Percentiles rank a stretch among this genome's conserved stretches.
Evolutionary conservation across 2,888 invertebrate genomes (phyloP).

Genomic region (Allygus modestus): DNA sequence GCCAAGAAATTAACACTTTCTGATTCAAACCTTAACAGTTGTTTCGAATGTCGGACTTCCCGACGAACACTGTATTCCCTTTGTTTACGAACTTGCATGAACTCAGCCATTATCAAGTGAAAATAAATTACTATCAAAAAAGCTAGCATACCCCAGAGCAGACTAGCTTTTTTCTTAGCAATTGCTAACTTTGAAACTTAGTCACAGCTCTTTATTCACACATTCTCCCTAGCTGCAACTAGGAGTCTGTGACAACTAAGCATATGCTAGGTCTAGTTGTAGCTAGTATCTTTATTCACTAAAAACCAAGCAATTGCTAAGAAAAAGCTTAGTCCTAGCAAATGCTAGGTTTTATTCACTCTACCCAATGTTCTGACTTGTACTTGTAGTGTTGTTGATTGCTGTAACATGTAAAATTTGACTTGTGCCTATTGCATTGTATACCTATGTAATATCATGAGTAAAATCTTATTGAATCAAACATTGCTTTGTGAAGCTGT

Average conservation of each 20-base stretch:
- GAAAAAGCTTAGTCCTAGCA: constrained; percentile 42
- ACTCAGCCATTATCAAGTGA: background rate
- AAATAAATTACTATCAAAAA: background rate
- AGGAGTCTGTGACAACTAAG: background rate
- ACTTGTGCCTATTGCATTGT: too few species aligned
- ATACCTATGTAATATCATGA: too few species aligned
- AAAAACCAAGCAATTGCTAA: constrained; percentile 26
- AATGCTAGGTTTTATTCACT: constrained; percentile 41
- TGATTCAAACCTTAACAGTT: constrained; percentile 36
- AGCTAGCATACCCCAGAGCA: constrained; percentile 12
- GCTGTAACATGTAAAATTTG: too few species aligned
- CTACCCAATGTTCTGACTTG: constrained; percentile 1
- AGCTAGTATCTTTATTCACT: constrained; percentile 18
- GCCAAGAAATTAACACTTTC: constrained; percentile 31
- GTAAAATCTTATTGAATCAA: too few species aligned
- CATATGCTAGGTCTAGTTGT: background rate
- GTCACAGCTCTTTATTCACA: constrained; percentile 27
- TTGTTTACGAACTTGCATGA: background rate
- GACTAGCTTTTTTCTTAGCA: constrained; percentile 13
- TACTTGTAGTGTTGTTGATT: too few species aligned
- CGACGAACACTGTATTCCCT: constrained; percentile 2
- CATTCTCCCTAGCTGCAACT: background rate
- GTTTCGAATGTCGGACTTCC: background rate
- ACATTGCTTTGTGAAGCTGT: too few species aligned
- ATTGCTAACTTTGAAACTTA: constrained; percentile 18